These are phyloP conservation scores for Spisula subtruncata DNA, from an alignment of 2,888 invertebrate genomes.

Conservation along the genomic window DNA sequence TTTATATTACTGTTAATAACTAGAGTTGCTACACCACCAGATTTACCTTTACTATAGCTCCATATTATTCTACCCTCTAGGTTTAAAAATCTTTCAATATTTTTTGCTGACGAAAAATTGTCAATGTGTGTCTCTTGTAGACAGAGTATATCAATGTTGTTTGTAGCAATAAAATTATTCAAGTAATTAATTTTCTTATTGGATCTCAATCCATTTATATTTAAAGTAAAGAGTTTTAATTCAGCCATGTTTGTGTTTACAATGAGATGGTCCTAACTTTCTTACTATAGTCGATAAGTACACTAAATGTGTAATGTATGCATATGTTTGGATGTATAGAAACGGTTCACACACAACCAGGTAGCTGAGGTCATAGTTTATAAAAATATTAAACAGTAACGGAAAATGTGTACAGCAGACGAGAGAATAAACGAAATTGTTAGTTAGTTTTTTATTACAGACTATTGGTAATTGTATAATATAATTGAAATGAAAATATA, in stretches of 20 bases:
- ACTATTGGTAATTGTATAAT: no score
- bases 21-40: constrained; percentile 30
- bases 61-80: constrained; percentile 41
- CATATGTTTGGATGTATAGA: no score
- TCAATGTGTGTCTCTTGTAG: constrained; percentile 47
- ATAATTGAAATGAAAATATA: neutral
- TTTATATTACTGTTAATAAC: constrained; percentile 23
- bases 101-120: constrained; percentile 22
- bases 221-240: constrained; percentile 49
- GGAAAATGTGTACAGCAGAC: no score
- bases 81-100: constrained; percentile 35
- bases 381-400: no score
- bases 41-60: constrained; percentile 28
- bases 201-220: constrained; percentile 59
- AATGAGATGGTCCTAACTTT: neutral
- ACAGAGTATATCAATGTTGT: constrained; percentile 49
- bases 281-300: neutral
- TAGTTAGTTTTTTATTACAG: no score
- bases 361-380: no score
- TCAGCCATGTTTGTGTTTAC: constrained; percentile 11
- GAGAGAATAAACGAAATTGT: no score
- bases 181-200: constrained; percentile 24
- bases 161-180: constrained; percentile 21
- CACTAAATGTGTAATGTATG: neutral
- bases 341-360: no score